Evolutionary conservation across 2,113 vertebrate species (phyloP).

Genomic region (Cichladusa arquata): DNA sequence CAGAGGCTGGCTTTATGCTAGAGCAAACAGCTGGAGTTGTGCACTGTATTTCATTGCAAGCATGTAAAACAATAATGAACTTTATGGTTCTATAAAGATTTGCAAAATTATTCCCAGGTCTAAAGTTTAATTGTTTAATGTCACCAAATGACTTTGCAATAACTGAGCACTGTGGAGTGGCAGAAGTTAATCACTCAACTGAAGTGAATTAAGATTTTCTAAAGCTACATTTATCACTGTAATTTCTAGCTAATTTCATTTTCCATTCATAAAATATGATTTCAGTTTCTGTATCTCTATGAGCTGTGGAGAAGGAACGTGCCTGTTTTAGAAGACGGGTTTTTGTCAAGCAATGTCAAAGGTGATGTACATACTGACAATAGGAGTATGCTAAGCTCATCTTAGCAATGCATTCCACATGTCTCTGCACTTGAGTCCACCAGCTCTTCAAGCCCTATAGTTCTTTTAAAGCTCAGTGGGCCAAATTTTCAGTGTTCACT

Average conservation of each 20-base stretch:
- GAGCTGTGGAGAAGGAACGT: neutral
- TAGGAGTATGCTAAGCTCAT: neutral
- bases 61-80: conserved; percentile 55
- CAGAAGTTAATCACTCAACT: conserved; percentile 72
- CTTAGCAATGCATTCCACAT: neutral
- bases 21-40: conserved; percentile 56
- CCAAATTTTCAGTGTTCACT: neutral
- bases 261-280: conserved; percentile 68
- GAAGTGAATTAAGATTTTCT: conserved; percentile 75
- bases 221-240: conserved; percentile 70
- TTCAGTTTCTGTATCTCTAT: conserved; percentile 48
- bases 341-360: conserved; percentile 14
- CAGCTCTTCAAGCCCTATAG: neutral
- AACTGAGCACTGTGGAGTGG: conserved; percentile 68
- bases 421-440: neutral
- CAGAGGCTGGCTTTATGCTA: conserved; percentile 38
- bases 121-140: conserved; percentile 74
- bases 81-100: conserved; percentile 69
- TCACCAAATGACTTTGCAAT: conserved; percentile 72
- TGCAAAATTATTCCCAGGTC: conserved; percentile 73
- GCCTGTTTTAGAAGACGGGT: conserved; percentile 4
- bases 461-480: neutral
- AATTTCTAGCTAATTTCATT: conserved; percentile 68
- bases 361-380: neutral
- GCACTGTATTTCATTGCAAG: conserved; percentile 30